Evolutionary conservation across 2,797 vertebrate genomes (phyloP).

Genomic region (Myripristis jacobus): DNA sequence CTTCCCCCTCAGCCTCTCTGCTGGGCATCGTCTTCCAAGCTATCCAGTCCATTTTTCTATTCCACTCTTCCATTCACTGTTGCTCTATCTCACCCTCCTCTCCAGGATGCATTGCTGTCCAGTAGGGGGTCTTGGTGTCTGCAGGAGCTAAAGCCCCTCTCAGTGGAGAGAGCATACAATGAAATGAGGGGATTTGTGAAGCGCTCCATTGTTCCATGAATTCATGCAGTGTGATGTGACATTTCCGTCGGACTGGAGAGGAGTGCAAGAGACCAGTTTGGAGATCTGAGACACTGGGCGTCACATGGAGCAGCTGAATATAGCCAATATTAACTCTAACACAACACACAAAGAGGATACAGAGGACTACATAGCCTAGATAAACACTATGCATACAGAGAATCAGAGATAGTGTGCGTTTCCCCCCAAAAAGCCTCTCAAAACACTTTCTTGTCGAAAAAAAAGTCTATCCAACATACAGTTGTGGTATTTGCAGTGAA

Average conservation of each 20-base stretch:
- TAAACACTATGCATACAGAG: slow-evolving; percentile 3
- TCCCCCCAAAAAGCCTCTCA: too few species aligned
- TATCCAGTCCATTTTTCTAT: neutral
- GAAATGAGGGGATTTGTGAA: slow-evolving; percentile 70
- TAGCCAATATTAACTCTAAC: slow-evolving; percentile 56
- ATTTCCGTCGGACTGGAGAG: slow-evolving; percentile 62
- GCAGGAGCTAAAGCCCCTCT: slow-evolving; percentile 53
- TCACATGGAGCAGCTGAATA: slow-evolving; percentile 52
- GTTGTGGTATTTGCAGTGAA: neutral
- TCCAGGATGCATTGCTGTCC: slow-evolving; percentile 40
- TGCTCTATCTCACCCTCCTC: neutral
- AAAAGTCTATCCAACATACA: neutral
- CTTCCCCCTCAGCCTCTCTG: slow-evolving; percentile 3
- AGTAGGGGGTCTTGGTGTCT: slow-evolving; percentile 43
- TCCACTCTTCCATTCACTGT: neutral
- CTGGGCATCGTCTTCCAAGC: slow-evolving; percentile 3
- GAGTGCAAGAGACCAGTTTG: slow-evolving; percentile 38
- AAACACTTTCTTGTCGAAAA: too few species aligned
- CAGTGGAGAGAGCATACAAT: slow-evolving; percentile 45
- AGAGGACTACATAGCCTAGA: slow-evolving; percentile 30
- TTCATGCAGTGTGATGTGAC: slow-evolving; percentile 66
- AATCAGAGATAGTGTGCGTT: neutral
- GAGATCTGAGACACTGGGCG: slow-evolving; percentile 56
- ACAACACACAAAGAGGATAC: slow-evolving; percentile 51
- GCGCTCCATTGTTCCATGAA: slow-evolving; percentile 67